Conservation (phyloP, 2,888 invertebrate species). For the Stegophylla sp. region DNA sequence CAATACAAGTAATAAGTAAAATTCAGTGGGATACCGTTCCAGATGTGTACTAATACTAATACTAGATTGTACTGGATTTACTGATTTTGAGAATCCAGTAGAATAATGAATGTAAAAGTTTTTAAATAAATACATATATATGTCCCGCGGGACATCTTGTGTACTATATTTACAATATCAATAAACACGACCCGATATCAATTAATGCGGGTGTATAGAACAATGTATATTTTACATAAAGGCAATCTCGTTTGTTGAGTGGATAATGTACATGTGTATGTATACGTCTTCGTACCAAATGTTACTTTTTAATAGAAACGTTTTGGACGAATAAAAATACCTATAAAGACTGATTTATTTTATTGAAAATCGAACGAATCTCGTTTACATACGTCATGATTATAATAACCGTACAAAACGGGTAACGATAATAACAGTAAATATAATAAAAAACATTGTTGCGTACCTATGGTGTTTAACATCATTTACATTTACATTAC, state of each 20-base stretch:
- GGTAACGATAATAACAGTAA: constrained; percentile 10
- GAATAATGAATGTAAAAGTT: too few relatives aligned
- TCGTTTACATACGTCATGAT: background rate
- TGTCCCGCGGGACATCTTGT: too few relatives aligned
- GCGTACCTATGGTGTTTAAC: background rate
- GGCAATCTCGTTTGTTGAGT: background rate
- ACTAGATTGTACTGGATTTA: too few relatives aligned
- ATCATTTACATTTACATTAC: too few relatives aligned
- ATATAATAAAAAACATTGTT: constrained; percentile 6
- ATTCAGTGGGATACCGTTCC: too few relatives aligned
- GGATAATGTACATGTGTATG: background rate
- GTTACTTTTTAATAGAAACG: constrained; percentile 8
- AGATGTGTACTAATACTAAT: too few relatives aligned
- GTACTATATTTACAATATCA: background rate
- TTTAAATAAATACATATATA: too few relatives aligned
- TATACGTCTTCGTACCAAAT: background rate
- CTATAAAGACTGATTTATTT: constrained; percentile 1
- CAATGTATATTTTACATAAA: background rate
- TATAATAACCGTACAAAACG: background rate
- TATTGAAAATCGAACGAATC: background rate
- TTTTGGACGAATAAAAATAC: background rate
- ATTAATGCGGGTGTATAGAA: background rate
- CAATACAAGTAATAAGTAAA: too few relatives aligned
- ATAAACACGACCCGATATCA: background rate
- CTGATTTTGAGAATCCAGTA: too few relatives aligned